Conservation (phyloP, 1,140 invertebrate species). For the Drosophila serrata region DNA sequence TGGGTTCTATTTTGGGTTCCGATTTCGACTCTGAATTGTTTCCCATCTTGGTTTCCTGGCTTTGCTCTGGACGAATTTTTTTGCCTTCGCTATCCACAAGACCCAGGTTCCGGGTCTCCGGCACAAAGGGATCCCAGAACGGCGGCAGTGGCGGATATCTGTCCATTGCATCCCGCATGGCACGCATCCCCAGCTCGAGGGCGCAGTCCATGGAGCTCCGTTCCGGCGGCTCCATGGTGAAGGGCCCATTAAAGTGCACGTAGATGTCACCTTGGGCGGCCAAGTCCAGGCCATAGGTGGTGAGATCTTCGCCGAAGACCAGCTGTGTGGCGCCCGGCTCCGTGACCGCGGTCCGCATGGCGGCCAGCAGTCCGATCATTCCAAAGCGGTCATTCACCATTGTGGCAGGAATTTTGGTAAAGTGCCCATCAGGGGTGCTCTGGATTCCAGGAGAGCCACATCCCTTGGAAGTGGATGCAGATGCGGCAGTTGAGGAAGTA, state of each 20-base stretch:
- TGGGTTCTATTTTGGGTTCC: background rate
- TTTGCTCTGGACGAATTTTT: background rate
- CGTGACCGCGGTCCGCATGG: constrained; percentile 26
- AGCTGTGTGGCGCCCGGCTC: constrained; percentile 29
- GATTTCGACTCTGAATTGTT: background rate
- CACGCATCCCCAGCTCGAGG: constrained; percentile 67
- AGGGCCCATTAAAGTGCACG: constrained; percentile 71
- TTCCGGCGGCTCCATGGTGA: constrained; percentile 50
- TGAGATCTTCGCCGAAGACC: constrained; percentile 64
- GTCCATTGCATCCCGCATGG: constrained; percentile 61
- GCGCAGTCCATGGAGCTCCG: constrained; percentile 54
- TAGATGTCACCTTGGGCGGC: constrained; percentile 66
- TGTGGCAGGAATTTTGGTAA: constrained; percentile 21
- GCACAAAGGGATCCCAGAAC: constrained; percentile 57
- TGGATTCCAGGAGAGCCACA: background rate
- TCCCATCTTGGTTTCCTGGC: too few relatives aligned
- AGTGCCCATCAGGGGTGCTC: constrained; percentile 6
- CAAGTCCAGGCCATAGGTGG: constrained; percentile 62
- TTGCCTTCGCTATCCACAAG: constrained; percentile 1
- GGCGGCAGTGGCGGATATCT: constrained; percentile 39
- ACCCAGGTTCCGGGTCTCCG: constrained; percentile 58
- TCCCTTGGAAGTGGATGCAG: background rate
- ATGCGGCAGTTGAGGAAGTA: background rate
- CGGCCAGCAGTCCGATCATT: constrained; percentile 30
- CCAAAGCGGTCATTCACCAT: constrained; percentile 49